These are phyloP conservation scores for Brenthis daphne DNA, from an alignment of 2,888 invertebrate genomes.

Conservation along the genomic window DNA sequence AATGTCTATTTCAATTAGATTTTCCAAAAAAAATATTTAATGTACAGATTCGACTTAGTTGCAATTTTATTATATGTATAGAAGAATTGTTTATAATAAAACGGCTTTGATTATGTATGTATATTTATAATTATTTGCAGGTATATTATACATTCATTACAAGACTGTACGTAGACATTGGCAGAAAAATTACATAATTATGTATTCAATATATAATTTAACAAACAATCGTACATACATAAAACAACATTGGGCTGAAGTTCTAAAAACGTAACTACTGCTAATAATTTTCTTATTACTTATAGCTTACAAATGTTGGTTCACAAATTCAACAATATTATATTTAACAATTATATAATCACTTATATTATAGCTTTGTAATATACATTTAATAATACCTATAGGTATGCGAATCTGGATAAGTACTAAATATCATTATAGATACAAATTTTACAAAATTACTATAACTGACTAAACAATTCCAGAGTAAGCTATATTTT, in stretches of 20 bases:
- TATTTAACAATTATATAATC: conserved; percentile 75
- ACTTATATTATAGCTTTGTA: conserved; percentile 49
- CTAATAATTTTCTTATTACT: conserved; percentile 40
- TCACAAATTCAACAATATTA: conserved; percentile 76
- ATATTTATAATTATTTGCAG: conserved; percentile 71
- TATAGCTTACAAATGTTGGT: conserved; percentile 64
- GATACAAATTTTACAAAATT: conserved; percentile 33
- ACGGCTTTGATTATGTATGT: conserved; percentile 50
- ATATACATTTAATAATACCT: conserved; percentile 39
- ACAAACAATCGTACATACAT: conserved; percentile 19
- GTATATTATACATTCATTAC: conserved; percentile 69
- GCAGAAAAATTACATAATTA: conserved; percentile 36
- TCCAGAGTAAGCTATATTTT: conserved; percentile 22
- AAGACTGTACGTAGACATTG: conserved; percentile 58
- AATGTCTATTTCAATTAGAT: too few species aligned
- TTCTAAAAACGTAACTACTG: conserved; percentile 45
- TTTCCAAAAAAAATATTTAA: too few species aligned
- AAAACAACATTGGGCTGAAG: conserved; percentile 23
- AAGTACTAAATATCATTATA: conserved; percentile 26
- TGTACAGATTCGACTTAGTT: too few species aligned
- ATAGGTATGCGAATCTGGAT: conserved; percentile 39
- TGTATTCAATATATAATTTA: conserved; percentile 31
- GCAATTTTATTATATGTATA: too few species aligned
- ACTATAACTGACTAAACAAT: conserved; percentile 22
- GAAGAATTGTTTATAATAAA: conserved; percentile 37